Evolutionary conservation across 2,797 vertebrate genomes (phyloP), one percentile per base, ranked within the genome.

Genomic region (Mormyrus proboscirostris): DNA sequence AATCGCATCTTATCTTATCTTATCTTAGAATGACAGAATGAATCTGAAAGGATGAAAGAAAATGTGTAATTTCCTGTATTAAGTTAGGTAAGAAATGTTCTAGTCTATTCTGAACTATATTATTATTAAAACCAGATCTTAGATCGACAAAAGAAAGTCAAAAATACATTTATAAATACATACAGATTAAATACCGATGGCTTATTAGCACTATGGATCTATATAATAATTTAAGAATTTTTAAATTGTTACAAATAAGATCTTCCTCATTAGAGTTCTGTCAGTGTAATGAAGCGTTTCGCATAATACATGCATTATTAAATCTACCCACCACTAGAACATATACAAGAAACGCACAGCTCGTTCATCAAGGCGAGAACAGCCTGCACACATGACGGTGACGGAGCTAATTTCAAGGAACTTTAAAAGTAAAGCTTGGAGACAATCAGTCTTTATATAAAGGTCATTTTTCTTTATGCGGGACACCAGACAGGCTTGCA

Each of bases 221-320:
- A 19, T 79, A 19, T 79, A 79, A 79, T 44, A 79, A 41, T 41
- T 2, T 79, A 47, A 79, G 19, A 79, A 51, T 84, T 87, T 57
- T 44, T 44, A 19, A 73, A 59, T 87, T n/a, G 29, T 38, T 59
- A n/a, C 53, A 87, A 87, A 86, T 51, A 86, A 29, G 83, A 29
- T 29, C 4, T 91, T 92, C 92, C 91, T 93, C 93, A 92, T 93
- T 92, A 92, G 90, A 90, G 89, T 91, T 92, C 92, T 95, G 94
- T 95, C 92, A 94, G 92, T 93, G 96, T 97, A 97, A 98, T 97
- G 95, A 97, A 94, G 91, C 94, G 73, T 97, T 98, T 97, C 97
- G 95, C 96, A 97, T 97, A 97, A 97, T 97, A 95, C 96, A 94
- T 94, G 95, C 95, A 96, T 97, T 97, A 97, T 95, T 96, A 94